Evolutionary conservation across 2,888 invertebrate species (phyloP).

Genomic region (Nezara viridula): DNA sequence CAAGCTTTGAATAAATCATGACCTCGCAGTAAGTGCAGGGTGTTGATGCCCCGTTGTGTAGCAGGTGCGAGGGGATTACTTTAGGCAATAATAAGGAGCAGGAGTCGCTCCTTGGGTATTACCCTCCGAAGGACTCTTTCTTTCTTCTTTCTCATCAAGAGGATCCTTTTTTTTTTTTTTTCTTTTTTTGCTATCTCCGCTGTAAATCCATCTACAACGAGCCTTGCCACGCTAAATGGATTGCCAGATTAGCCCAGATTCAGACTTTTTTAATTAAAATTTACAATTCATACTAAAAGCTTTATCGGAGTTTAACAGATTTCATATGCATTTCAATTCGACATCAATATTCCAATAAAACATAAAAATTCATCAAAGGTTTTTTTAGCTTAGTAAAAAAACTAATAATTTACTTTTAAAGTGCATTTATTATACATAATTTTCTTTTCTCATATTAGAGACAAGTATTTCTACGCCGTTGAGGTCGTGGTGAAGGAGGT

Average conservation of each 20-base stretch:
- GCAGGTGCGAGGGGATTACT: constrained; percentile 2
- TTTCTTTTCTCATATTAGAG: too few species aligned
- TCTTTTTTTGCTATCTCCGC: background rate
- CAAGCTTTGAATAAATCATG: constrained; percentile 31
- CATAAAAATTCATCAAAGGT: too few species aligned
- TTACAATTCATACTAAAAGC: background rate
- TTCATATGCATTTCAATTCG: background rate
- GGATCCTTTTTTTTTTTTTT: background rate
- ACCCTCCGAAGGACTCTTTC: background rate
- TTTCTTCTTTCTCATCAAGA: background rate
- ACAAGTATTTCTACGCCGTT: too few species aligned
- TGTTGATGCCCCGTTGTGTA: background rate
- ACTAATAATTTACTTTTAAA: too few species aligned
- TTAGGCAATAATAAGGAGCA: constrained; percentile 1
- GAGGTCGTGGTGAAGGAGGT: too few species aligned
- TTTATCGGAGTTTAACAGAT: background rate
- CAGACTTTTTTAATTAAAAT: background rate
- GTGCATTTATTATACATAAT: too few species aligned
- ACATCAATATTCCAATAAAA: too few species aligned
- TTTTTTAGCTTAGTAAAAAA: too few species aligned
- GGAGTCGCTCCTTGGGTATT: background rate
- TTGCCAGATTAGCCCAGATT: background rate
- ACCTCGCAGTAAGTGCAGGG: background rate
- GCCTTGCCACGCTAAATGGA: background rate
- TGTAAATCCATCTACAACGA: background rate